These are phyloP conservation scores for Stegophylla sp. DNA, from an alignment of 2,888 invertebrate species.

Conservation along the genomic window DNA sequence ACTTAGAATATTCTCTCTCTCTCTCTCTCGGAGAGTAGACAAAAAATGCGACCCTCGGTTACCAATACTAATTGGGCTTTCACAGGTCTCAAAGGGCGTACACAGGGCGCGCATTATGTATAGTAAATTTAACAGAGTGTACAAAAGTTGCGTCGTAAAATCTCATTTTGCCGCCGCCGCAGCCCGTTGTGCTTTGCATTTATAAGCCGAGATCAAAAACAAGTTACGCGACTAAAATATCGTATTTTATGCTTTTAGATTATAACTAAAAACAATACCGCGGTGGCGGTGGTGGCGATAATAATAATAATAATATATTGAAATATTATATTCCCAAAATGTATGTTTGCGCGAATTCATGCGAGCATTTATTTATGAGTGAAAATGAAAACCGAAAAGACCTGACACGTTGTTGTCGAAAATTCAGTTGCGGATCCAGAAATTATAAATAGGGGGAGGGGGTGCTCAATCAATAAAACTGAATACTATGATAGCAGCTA, in stretches of 20 bases:
- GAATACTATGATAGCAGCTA: no score
- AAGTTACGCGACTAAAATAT: neutral
- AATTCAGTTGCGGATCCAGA: no score
- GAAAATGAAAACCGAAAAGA: no score
- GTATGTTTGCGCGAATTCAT: no score
- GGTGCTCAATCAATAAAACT: no score
- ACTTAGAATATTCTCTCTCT: conserved; percentile 43
- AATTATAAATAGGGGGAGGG: no score
- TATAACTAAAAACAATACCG: neutral
- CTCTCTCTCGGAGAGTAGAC: conserved; percentile 9
- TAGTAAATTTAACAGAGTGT: conserved; percentile 16
- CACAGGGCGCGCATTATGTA: neutral
- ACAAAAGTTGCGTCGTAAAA: conserved; percentile 23
- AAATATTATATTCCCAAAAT: no score
- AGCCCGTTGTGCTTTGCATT: conserved; percentile 10
- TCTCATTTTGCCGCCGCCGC: neutral
- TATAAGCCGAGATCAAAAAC: neutral
- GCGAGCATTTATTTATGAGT: no score
- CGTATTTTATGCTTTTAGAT: neutral
- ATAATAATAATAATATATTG: neutral
- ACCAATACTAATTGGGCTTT: conserved; percentile 47
- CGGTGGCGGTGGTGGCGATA: neutral
- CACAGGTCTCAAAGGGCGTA: conserved; percentile 32
- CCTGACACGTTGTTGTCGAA: no score
- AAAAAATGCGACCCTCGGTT: conserved; percentile 9